Base-by-base conservation (phyloP, 2,797 vertebrate species). In the Pachyuromys duprasi region DNA sequence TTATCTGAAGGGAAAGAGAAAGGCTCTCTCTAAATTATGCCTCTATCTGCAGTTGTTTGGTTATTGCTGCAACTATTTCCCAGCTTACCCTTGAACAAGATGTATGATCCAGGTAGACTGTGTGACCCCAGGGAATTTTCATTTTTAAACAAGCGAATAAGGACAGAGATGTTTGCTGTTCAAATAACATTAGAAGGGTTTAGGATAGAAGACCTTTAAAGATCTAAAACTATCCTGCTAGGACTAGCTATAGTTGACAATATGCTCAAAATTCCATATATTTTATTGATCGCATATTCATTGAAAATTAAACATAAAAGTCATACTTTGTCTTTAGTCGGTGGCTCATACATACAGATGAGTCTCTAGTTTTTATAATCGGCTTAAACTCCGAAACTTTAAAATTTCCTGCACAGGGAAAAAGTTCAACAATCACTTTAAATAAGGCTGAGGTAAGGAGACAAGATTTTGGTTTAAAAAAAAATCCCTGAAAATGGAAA, bases 221-320 rank as follows among this genome's bases (percentile, higher is more conserved):
- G 89, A 92, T 67, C 60, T 20, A 76, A 80, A 91, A 80, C 53
- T 83, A 67, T 70, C 24, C 11, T 78, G 33, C 82, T 95, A 91
- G 81, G 60, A 53, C 3, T 53, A 62, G 67, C 82, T 45, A 67
- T 0, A 42, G 78, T 69, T 91, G 69, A 89, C 84, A 90, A 69
- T n/a, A 86, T 76, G 78, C n/a, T 81, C 69, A 36, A 94, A 92
- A 49, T 93, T 9, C 74, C 57, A 75, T 65, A 86, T 55, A 86
- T 90, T 92, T 93, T 90, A 72, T 82, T 65, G 81, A 76, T 89
- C 69, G 94, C 13, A 83, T 86, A 69, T 84, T 95, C 88, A 91
- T 94, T 95, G 55, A 93, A 90, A 88, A 94, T 33, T 69, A 83
- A 95, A 93, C 49, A 42, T 65, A 70, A 86, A 83, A n/a, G 80